phyloP scores from a whole-genome alignment of 2,797 vertebrate genomes.

The Gobio occitaniae region DNA sequence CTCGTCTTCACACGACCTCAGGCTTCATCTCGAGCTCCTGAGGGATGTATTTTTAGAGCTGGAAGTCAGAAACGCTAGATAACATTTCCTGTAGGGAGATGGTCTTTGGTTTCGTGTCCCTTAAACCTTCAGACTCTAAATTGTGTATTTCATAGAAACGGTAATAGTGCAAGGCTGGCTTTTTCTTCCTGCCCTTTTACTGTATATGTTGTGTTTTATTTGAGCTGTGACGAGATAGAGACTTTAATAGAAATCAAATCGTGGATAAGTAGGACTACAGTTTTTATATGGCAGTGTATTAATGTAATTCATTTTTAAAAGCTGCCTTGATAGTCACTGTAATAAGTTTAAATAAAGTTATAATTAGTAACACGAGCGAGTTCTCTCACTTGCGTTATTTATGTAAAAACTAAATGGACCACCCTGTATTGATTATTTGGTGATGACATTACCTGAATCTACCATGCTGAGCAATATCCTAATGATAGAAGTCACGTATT shows the following conservation, averaged over 20 bases:
- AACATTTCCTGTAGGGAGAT: conserved; percentile 60
- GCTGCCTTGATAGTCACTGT: not conserved
- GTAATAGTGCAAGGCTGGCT: not conserved
- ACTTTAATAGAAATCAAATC: not conserved
- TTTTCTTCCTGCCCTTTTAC: not conserved
- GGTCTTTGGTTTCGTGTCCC: conserved; percentile 51
- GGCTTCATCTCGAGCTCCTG: conserved; percentile 47
- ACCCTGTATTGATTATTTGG: too few relatives aligned
- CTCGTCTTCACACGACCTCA: conserved; percentile 54
- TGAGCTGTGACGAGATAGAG: not conserved
- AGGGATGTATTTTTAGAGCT: conserved; percentile 62
- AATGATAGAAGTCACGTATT: not conserved
- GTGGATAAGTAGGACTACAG: not conserved
- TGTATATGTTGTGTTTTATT: not conserved
- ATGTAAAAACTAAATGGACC: too few relatives aligned
- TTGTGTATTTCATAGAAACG: not conserved
- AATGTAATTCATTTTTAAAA: not conserved
- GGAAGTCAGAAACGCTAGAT: conserved; percentile 59
- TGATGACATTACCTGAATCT: not conserved
- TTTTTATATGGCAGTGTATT: not conserved
- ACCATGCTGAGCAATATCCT: not conserved
- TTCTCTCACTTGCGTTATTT: too few relatives aligned
- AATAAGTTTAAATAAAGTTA: not conserved
- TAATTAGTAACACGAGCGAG: too few relatives aligned
- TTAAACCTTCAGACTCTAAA: conserved; percentile 35